These are phyloP conservation scores for Adelges cooleyi DNA, from an alignment of 1,140 invertebrate species.

Conservation along the genomic window DNA sequence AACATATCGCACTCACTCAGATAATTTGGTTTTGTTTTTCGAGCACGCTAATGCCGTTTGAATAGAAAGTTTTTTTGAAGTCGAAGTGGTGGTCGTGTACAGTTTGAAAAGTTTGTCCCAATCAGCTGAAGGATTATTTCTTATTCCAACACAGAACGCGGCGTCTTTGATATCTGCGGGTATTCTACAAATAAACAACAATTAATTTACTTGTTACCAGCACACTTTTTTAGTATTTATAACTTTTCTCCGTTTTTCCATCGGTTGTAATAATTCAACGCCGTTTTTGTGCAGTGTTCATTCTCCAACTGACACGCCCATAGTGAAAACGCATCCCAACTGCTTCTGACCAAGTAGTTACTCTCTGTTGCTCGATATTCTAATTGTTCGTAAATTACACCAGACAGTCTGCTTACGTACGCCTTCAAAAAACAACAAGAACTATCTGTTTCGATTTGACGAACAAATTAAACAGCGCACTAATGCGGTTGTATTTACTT, in stretches of 20 bases:
- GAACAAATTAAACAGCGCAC: neutral
- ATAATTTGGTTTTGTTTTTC: slow-evolving; percentile 5
- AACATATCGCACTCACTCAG: no score
- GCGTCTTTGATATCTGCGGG: slow-evolving; percentile 26
- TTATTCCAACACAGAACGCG: slow-evolving; percentile 24
- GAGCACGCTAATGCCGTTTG: slow-evolving; percentile 26
- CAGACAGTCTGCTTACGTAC: neutral
- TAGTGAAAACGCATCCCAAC: neutral
- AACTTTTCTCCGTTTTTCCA: neutral
- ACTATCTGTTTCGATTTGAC: neutral
- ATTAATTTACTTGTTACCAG: neutral
- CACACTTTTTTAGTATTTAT: neutral
- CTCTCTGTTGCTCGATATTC: neutral
- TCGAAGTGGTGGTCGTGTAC: slow-evolving; percentile 1
- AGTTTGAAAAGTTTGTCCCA: slow-evolving; percentile 16
- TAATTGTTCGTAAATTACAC: neutral
- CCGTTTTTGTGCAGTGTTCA: no score
- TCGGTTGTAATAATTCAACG: neutral
- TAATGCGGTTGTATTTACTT: no score
- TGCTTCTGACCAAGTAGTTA: neutral
- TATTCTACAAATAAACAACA: neutral
- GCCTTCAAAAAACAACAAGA: neutral
- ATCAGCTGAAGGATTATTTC: neutral
- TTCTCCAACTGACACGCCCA: neutral
- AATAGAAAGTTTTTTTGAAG: slow-evolving; percentile 20